phyloP scores from a whole-genome alignment of 2,888 invertebrate species.

The Brachypalpus laphriformis region DNA sequence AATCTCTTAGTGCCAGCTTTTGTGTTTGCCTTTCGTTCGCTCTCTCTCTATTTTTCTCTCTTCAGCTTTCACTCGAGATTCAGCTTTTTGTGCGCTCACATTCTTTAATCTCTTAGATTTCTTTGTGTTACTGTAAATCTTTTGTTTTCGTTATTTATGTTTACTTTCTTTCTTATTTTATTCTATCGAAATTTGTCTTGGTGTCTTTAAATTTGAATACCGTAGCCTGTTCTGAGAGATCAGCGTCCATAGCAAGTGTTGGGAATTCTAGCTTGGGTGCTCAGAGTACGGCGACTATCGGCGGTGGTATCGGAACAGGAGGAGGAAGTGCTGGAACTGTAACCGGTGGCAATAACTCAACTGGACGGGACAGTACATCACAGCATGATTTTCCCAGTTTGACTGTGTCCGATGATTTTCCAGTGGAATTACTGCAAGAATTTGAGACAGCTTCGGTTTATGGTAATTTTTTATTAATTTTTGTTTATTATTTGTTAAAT shows the following conservation, averaged over 20 bases:
- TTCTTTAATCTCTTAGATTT: constrained; percentile 54
- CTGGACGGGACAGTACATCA: constrained; percentile 80
- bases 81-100: constrained; percentile 73
- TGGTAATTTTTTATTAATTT: constrained; percentile 79
- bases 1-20: constrained; percentile 24
- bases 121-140: constrained; percentile 45
- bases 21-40: constrained; percentile 54
- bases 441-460: constrained; percentile 81
- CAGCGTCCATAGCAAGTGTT: constrained; percentile 82
- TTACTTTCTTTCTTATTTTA: constrained; percentile 54
- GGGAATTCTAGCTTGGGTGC: constrained; percentile 82
- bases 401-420: constrained; percentile 82
- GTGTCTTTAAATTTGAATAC: constrained; percentile 56
- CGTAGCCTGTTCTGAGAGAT: constrained; percentile 82
- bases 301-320: constrained; percentile 75
- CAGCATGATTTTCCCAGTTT: constrained; percentile 83
- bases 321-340: constrained; percentile 70
- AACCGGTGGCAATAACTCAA: constrained; percentile 71
- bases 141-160: constrained; percentile 46
- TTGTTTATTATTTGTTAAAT: constrained; percentile 56
- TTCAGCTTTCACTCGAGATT: constrained; percentile 67
- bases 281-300: constrained; percentile 80
- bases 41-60: constrained; percentile 55
- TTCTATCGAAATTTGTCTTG: constrained; percentile 46
- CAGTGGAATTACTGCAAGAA: constrained; percentile 82